These are phyloP conservation scores for Dryoscopus gambensis DNA, from an alignment of 2,113 vertebrate genomes.

Conservation along the genomic window DNA sequence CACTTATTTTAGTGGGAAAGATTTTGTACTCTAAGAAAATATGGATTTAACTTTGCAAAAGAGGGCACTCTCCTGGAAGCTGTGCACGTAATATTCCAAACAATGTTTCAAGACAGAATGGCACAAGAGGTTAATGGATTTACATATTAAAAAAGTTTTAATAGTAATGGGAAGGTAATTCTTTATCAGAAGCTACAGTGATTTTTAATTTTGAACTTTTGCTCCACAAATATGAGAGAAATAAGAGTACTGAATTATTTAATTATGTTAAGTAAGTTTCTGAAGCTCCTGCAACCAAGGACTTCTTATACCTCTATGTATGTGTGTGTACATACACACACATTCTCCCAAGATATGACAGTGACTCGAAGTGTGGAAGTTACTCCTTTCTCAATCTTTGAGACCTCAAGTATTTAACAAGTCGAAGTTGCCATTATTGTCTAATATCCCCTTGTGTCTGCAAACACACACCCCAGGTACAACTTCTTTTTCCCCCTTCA, in stretches of 20 bases:
- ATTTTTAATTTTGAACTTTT: not conserved
- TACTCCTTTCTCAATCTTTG: not conserved
- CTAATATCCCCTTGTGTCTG: not conserved
- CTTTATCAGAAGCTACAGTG: not conserved
- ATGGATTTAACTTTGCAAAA: not conserved
- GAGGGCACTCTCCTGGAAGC: not conserved
- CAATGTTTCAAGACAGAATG: not conserved
- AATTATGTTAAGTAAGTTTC: not conserved
- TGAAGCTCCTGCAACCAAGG: not conserved
- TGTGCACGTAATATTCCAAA: not conserved
- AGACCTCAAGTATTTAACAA: not conserved
- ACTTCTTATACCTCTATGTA: not conserved
- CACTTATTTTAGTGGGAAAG: not conserved
- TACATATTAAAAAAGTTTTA: not conserved
- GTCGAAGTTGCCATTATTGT: not conserved
- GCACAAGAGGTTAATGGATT: not conserved
- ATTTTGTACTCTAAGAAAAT: not conserved
- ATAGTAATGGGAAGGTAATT: not conserved
- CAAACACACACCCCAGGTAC: not conserved
- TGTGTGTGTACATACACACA: not conserved
- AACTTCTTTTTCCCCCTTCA: fast-evolving
- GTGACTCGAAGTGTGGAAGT: not conserved
- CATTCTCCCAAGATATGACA: not conserved
- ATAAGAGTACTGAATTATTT: not conserved
- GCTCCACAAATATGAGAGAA: not conserved